Evolutionary conservation across 2,113 vertebrate genomes (phyloP), one percentile per base, ranked within the genome.

Genomic region (Vidua chalybeata): DNA sequence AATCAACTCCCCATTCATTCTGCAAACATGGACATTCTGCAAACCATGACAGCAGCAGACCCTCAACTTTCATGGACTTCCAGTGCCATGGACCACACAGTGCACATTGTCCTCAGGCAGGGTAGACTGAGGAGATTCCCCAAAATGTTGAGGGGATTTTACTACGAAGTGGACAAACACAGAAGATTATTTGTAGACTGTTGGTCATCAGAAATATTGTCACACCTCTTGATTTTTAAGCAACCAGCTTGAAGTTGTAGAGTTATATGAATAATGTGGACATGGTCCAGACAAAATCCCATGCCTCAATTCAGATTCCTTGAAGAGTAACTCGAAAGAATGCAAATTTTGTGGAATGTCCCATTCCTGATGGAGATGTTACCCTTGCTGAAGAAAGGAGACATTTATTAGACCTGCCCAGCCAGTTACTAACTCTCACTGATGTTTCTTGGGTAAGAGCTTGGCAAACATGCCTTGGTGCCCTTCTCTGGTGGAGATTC

Each of bases 21-120:
- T 66, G 35, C 23, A 68, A 54, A 39, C 15, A 69, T 1, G 26
- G 67, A 31, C 35, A 35, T 35, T 35, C 52, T 11, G 14, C 1
- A 4, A 49, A 51, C n/a, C 15, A 17, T 0, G 20, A 10, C 10
- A 56, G 21, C 7, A 41, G n/a, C 7, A 21, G 39, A 37, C 1
- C 3, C 15, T 13, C 33, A 14, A 15, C 6, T 16, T 31, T 7
- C 31, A 22, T 3, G 33, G 45, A 37, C 33, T 7, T 56, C 28
- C 35, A 41, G 10, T 64, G 35, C 8, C 4, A 9, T 1, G 78
- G 49, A 46, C 75, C 97, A 98, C 96, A 85, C 49, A 96, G 79
- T 91, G 46, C 20, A 43, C 6, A 12, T 14, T 30, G 74, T 12
- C 51, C 58, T 28, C 22, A 7, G 76, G 14, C 19, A 49, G 22